Evolutionary conservation across 1,140 invertebrate species (phyloP).

Genomic region (Cryptotermes secundus): DNA sequence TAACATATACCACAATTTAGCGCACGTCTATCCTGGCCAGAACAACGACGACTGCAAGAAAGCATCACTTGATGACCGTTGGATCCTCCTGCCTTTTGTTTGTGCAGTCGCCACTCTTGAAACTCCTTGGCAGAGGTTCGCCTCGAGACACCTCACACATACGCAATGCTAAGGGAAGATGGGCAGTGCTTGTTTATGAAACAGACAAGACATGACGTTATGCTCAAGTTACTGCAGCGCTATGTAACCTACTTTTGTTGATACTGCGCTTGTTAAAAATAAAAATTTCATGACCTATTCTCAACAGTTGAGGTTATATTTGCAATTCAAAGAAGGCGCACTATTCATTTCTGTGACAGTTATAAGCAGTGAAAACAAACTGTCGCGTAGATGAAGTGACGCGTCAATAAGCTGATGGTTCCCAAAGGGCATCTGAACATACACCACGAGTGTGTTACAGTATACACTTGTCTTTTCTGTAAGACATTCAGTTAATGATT

Average conservation of each 20-base stretch:
- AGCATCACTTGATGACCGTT: too few relatives aligned
- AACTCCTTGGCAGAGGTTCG: too few relatives aligned
- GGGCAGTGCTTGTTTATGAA: background rate
- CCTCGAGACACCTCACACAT: background rate
- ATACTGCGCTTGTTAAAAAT: background rate
- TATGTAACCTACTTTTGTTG: background rate
- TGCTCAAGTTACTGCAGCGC: background rate
- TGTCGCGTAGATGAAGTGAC: background rate
- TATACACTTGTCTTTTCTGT: background rate
- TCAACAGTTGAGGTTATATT: background rate
- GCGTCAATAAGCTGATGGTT: background rate
- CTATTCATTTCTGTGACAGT: background rate
- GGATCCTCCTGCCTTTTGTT: too few relatives aligned
- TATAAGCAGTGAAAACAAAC: background rate
- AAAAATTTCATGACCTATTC: background rate
- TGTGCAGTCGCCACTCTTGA: too few relatives aligned
- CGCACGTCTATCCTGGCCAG: too few relatives aligned
- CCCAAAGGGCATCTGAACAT: background rate
- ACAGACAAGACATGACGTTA: background rate
- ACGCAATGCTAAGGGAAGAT: background rate
- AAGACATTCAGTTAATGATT: too few relatives aligned
- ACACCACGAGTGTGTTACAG: background rate
- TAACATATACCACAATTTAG: too few relatives aligned
- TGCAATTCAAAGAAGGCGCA: background rate
- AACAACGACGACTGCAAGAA: too few relatives aligned